phyloP scores from a whole-genome alignment of 2,797 vertebrate species.

The Sorex maritimensis region DNA sequence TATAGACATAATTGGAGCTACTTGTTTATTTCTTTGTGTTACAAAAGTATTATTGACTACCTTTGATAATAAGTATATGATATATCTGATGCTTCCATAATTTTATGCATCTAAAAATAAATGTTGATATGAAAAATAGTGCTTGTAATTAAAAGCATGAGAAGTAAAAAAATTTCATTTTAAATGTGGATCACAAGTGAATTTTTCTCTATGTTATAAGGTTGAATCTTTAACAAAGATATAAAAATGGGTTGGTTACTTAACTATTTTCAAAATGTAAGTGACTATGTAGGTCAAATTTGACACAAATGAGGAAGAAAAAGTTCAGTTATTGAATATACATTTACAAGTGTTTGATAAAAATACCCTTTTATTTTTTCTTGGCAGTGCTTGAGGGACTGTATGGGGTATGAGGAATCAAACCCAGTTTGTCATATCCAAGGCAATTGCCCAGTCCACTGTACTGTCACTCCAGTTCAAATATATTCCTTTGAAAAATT shows the following conservation, averaged over 20 bases:
- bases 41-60: background rate
- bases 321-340: background rate
- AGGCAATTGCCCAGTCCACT: too few species aligned
- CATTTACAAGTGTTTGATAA: background rate
- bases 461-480: too few species aligned
- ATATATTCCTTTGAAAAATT: too few species aligned
- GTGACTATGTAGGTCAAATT: background rate
- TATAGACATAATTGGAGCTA: background rate
- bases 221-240: constrained; percentile 11
- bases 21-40: constrained; percentile 43
- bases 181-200: background rate
- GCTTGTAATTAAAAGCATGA: constrained; percentile 33
- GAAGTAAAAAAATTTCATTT: background rate
- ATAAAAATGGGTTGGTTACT: background rate
- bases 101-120: constrained; percentile 9
- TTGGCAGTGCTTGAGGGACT: too few species aligned
- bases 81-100: background rate
- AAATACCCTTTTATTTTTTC: background rate
- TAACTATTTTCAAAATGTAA: background rate
- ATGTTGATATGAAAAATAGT: background rate
- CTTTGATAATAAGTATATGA: constrained; percentile 1
- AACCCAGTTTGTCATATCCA: too few species aligned
- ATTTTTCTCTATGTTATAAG: background rate
- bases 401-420: too few species aligned
- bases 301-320: background rate